These are phyloP conservation scores for Enteromius paludinosus DNA, from an alignment of 2,797 vertebrate genomes.

Conservation along the genomic window DNA sequence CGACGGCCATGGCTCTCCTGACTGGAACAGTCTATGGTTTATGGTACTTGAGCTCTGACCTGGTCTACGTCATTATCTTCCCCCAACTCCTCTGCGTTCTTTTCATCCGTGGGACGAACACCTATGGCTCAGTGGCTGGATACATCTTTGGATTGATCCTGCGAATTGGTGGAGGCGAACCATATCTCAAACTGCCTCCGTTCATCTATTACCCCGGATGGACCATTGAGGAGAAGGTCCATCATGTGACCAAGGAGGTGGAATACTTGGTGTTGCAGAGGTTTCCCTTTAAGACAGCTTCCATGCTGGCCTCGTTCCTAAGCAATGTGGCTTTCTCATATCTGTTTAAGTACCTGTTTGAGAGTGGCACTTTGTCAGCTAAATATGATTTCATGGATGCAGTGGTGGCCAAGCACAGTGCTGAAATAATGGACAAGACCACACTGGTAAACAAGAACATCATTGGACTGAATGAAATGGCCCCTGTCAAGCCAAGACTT, in stretches of 20 bases:
- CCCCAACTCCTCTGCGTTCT: constrained; percentile 94
- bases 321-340: constrained; percentile 88
- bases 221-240: constrained; percentile 74
- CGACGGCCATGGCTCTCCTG: constrained; percentile 93
- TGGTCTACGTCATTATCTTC: constrained; percentile 98
- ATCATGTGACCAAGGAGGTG: constrained; percentile 69
- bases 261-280: constrained; percentile 84
- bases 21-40: constrained; percentile 94
- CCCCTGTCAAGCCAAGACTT: constrained; percentile 88
- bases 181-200: constrained; percentile 90
- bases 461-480: constrained; percentile 89
- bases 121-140: constrained; percentile 91
- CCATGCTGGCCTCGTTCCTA: constrained; percentile 92
- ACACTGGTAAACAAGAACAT: constrained; percentile 94
- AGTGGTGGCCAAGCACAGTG: constrained; percentile 91
- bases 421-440: constrained; percentile 97
- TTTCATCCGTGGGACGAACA: constrained; percentile 95
- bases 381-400: constrained; percentile 94
- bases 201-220: constrained; percentile 95
- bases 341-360: constrained; percentile 94
- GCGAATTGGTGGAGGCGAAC: constrained; percentile 93
- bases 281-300: constrained; percentile 94
- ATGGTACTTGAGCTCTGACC: constrained; percentile 98
- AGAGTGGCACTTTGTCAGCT: constrained; percentile 90
- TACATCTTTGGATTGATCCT: constrained; percentile 91